phyloP scores from a whole-genome alignment of 2,797 vertebrate species.

The Geotrypetes seraphini region DNA sequence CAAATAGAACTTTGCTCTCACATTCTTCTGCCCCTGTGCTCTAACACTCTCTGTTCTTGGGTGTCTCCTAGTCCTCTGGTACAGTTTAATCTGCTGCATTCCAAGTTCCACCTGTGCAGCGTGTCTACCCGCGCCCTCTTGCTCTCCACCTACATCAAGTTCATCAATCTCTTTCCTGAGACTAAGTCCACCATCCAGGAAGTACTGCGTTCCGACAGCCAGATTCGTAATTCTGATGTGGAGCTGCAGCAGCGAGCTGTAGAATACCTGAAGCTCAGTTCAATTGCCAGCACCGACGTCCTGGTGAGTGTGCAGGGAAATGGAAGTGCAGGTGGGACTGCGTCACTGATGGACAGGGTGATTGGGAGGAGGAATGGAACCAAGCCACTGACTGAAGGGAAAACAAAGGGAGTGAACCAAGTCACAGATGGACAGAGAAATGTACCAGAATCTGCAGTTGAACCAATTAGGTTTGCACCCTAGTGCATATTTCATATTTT shows the following conservation, averaged over 20 bases:
- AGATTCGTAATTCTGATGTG: constrained; percentile 84
- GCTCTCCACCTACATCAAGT: constrained; percentile 88
- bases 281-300: constrained; percentile 72
- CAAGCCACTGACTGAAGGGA: accelerated
- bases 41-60: neutral
- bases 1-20: too few species aligned
- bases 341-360: too few species aligned
- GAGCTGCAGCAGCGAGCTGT: constrained; percentile 86
- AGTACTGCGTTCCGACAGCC: constrained; percentile 80
- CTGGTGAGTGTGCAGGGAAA: constrained; percentile 54
- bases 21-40: neutral
- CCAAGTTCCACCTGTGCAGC: constrained; percentile 87
- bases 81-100: constrained; percentile 87
- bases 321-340: too few species aligned
- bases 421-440: neutral
- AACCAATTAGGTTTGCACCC: too few species aligned
- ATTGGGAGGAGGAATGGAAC: too few species aligned
- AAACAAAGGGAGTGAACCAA: neutral
- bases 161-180: constrained; percentile 91
- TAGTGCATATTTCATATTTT: too few species aligned
- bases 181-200: constrained; percentile 88
- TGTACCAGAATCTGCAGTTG: too few species aligned
- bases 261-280: constrained; percentile 85
- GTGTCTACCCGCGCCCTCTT: constrained; percentile 81
- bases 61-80: constrained; percentile 65